Evolutionary conservation across 2,888 invertebrate species (phyloP).

Genomic region (Branchellion lobata): DNA sequence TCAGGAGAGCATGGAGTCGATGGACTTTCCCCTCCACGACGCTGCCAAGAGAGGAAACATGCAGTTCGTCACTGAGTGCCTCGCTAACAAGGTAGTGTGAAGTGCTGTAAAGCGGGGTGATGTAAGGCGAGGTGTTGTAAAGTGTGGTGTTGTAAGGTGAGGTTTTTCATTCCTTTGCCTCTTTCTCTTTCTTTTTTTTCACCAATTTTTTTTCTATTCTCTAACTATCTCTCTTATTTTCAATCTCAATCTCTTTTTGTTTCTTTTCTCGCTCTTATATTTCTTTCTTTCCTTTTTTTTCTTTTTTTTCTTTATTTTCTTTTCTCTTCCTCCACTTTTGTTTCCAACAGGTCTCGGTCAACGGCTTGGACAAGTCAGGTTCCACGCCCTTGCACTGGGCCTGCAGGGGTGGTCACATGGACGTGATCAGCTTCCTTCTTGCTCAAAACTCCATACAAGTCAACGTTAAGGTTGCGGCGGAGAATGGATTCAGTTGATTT

Average conservation of each 20-base stretch:
- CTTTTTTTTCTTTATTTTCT: too few relatives aligned
- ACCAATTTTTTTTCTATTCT: too few relatives aligned
- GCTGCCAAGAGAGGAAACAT: conserved; percentile 71
- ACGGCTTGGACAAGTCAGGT: conserved; percentile 70
- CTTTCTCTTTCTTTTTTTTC: too few relatives aligned
- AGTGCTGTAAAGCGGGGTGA: conserved; percentile 36
- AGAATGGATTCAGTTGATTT: not conserved
- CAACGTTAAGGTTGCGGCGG: conserved; percentile 61
- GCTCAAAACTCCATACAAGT: conserved; percentile 63
- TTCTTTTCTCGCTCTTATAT: too few relatives aligned
- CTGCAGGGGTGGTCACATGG: conserved; percentile 68
- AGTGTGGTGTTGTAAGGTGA: too few relatives aligned
- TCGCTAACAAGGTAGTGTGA: conserved; percentile 67
- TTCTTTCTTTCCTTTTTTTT: too few relatives aligned
- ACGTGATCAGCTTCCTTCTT: conserved; percentile 66
- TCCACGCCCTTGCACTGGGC: conserved; percentile 72
- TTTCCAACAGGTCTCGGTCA: conserved; percentile 67
- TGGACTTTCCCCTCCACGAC: conserved; percentile 70
- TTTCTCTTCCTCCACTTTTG: too few relatives aligned
- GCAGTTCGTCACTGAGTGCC: conserved; percentile 67
- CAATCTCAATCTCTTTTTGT: too few relatives aligned
- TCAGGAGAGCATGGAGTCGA: conserved; percentile 66
- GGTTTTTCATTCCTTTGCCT: too few relatives aligned
- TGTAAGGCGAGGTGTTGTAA: too few relatives aligned
- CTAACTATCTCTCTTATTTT: too few relatives aligned